Conservation (phyloP, 2,113 vertebrate species). For the Girardinichthys multiradiatus region DNA sequence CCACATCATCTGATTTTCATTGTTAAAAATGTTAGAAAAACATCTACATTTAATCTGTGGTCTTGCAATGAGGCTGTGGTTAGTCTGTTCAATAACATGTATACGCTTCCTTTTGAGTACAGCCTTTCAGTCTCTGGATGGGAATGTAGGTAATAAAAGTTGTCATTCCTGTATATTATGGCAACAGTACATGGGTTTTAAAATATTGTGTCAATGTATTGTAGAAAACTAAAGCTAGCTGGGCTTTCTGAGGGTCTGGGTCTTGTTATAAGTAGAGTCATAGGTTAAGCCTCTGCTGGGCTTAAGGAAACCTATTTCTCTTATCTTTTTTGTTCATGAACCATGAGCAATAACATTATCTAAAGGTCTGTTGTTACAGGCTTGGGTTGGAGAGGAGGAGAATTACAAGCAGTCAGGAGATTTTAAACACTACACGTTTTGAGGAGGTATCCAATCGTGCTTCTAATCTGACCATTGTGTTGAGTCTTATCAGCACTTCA, state of each 20-base stretch:
- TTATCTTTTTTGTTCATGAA: constrained; percentile 81
- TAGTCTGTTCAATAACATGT: background rate
- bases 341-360: constrained; percentile 83
- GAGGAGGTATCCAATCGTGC: constrained; percentile 72
- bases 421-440: constrained; percentile 72
- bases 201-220: constrained; percentile 61
- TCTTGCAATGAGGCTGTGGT: background rate
- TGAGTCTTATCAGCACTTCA: constrained; percentile 75
- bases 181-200: constrained; percentile 39
- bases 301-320: constrained; percentile 83
- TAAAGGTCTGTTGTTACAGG: constrained; percentile 77
- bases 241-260: constrained; percentile 60
- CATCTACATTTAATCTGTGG: background rate
- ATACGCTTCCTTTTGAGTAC: background rate
- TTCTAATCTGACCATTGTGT: constrained; percentile 81
- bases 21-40: background rate
- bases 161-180: constrained; percentile 23
- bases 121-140: background rate
- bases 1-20: background rate
- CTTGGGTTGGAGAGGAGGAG: constrained; percentile 63
- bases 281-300: constrained; percentile 80
- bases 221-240: constrained; percentile 57
- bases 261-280: constrained; percentile 79
- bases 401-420: constrained; percentile 76
- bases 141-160: constrained; percentile 10